Percentiles rank a stretch among this genome's conserved stretches.
Evolutionary conservation across 2,113 vertebrate genomes (phyloP).

Genomic region (Polypterus senegalus): DNA sequence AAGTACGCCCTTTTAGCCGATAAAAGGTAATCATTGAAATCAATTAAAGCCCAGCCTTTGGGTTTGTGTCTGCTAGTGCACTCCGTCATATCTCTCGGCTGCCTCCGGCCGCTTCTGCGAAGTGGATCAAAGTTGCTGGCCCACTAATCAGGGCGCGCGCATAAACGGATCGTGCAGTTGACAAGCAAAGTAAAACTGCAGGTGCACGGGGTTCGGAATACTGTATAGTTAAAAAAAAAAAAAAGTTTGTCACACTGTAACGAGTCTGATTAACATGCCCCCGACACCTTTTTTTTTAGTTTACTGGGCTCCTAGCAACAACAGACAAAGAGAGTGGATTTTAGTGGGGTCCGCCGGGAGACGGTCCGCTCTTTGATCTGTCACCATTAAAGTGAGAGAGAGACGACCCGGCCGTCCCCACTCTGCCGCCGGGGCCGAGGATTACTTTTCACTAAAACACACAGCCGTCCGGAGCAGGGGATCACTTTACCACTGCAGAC

Average conservation of each 20-base stretch:
- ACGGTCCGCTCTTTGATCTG: slow-evolving; percentile 63
- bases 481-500: slow-evolving; percentile 13
- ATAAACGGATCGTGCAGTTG: slow-evolving; percentile 9
- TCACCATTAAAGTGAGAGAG: slow-evolving; percentile 53
- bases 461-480: slow-evolving; percentile 18
- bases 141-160: slow-evolving; percentile 6
- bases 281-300: slow-evolving; percentile 42
- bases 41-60: too few relatives aligned
- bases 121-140: slow-evolving; percentile 10
- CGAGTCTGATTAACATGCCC: slow-evolving; percentile 59
- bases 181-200: slow-evolving; percentile 23
- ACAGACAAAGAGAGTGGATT: slow-evolving; percentile 56
- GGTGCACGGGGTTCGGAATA: slow-evolving; percentile 20
- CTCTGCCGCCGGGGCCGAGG: slow-evolving; percentile 1
- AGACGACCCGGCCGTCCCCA: background rate
- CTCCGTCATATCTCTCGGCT: too few relatives aligned
- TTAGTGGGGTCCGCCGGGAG: slow-evolving; percentile 43
- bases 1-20: too few relatives aligned
- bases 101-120: slow-evolving; percentile 1
- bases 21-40: background rate
- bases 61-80: too few relatives aligned
- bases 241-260: slow-evolving; percentile 48
- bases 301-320: slow-evolving; percentile 59
- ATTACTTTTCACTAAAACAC: slow-evolving; percentile 25
- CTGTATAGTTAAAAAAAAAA: slow-evolving; percentile 23